Evolutionary conservation across 1,140 invertebrate species (phyloP), one percentile per base, ranked within the genome.

Genomic region (Oryzaephilus surinamensis): DNA sequence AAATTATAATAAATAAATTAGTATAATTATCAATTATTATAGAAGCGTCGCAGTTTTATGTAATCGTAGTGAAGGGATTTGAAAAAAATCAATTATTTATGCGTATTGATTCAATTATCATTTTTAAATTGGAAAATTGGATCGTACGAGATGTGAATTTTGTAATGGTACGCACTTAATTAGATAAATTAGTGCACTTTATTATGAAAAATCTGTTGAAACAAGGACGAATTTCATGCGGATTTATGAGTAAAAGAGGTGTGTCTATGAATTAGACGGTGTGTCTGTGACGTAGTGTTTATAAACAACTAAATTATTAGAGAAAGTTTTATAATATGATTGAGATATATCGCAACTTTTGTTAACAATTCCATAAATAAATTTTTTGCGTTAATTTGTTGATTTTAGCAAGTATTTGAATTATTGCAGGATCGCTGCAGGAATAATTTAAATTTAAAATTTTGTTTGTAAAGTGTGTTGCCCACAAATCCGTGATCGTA

Each of bases 271-370:
- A 36, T 6, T 27, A 14, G 21, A 26, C 28, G 33, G 33, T 36
- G 33, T 36, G 33, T 36, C 33, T 36, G 19, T 36, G 33, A 36
- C 33, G 33, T 36, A 36, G 10, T 10, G 28, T 8, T 36, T 13
- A 27, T 26, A 17, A 24, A 24, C 26, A 36, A 36, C 14, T 27
- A 36, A 26, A 21, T 21, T 27, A 36, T 27, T 21, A 27, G 28
- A 26, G 21, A 16, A 14, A 26, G 11, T 32, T 11, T 6, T 36
- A 16, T 16, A 26, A 27, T 36, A 36, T 36, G 21, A n/a, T n/a
- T n/a, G n/a, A n/a, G n/a, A n/a, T n/a, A n/a, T n/a, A n/a, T n/a
- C n/a, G n/a, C n/a, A n/a, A n/a, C n/a, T n/a, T n/a, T n/a, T n/a
- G n/a, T n/a, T n/a, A n/a, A n/a, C n/a, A n/a, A n/a, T n/a, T n/a